A percentile compares a stretch with the other conserved stretches of the same genome.
phyloP scores from a whole-genome alignment of 2,888 invertebrate genomes.

The Pyrrhosoma nymphula region DNA sequence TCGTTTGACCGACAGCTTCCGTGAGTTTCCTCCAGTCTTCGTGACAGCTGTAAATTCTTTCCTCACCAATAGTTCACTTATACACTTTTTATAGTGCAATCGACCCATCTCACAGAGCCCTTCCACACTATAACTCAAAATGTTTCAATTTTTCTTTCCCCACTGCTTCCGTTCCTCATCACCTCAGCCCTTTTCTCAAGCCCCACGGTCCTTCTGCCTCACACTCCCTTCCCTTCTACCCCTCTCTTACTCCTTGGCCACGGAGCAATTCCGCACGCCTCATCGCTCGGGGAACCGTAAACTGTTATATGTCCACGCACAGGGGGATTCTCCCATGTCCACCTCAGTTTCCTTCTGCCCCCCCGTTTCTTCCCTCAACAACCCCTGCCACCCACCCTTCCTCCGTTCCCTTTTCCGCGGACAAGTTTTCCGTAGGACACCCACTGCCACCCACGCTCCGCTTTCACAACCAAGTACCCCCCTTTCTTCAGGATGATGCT shows the following conservation, averaged over 20 bases:
- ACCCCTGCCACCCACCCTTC: not conserved
- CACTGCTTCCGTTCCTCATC: not conserved
- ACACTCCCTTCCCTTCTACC: not conserved
- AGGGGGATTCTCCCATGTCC: not conserved
- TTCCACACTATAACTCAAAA: not conserved
- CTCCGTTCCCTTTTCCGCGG: not conserved
- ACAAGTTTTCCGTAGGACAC: too few species aligned
- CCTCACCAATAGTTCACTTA: not conserved
- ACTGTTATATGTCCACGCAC: not conserved
- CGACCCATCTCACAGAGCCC: not conserved
- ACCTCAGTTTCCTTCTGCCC: not conserved
- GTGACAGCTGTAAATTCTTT: not conserved
- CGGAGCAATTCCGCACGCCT: not conserved
- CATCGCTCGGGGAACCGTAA: constrained; percentile 37
- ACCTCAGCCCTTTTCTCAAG: not conserved
- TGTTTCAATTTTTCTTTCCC: constrained; percentile 26
- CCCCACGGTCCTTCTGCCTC: not conserved
- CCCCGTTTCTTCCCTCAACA: not conserved
- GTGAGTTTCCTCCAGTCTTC: too few species aligned
- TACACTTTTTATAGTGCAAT: not conserved
- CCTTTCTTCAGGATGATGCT: not conserved
- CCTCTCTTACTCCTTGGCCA: not conserved
- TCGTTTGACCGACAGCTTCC: too few species aligned
- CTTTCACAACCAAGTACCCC: too few species aligned
- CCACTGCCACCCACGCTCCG: too few species aligned